Base-by-base conservation (phyloP, 2,113 vertebrate genomes). In the Thryonomys swinderianus region DNA sequence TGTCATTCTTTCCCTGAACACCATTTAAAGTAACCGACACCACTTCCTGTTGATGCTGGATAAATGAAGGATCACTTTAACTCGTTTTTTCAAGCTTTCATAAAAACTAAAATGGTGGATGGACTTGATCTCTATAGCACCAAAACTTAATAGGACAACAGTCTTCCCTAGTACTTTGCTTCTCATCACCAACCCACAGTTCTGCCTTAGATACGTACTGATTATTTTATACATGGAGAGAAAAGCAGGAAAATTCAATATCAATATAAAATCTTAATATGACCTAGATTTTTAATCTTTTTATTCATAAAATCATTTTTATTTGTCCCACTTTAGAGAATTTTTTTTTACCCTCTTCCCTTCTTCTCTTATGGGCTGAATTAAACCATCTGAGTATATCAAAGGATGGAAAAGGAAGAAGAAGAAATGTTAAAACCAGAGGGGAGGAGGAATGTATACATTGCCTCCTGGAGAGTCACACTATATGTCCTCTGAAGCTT, bases 241-340 rank as follows among this genome's bases (percentile, higher is more conserved):
- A 69, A 84, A 89, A 86, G 9, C 55, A 37, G 48, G 18, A 64
- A 74, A 76, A 84, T 67, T 32, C 21, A 66, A 84, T 85, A 71
- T n/a, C 20, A 34, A 40, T n/a, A 81, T 14, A 42, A 88, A 80
- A 27, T 57, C 20, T 57, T 57, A 57, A 55, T 53, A 25, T 73
- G 71, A 85, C 21, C 5, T 71, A 37, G 14, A 73, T 78, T 76
- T 92, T 40, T 7, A 93, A 64, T 61, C 55, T 20, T 7, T 92
- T 80, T 92, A 69, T 79, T 82, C 18, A 69, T 17, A 87, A 69
- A 67, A 74, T 42, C 4, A 87, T 93, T 88, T 88, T 74, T 51
- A 82, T 73, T 32, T 76, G 14, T 32, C 5, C 2, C 48, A 48
- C 3, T 81, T 96, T 59, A 21, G 51, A 81, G 48, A n/a, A 89